These are phyloP conservation scores for Salmo trutta DNA, from an alignment of 2,797 vertebrate species.

Conservation along the genomic window DNA sequence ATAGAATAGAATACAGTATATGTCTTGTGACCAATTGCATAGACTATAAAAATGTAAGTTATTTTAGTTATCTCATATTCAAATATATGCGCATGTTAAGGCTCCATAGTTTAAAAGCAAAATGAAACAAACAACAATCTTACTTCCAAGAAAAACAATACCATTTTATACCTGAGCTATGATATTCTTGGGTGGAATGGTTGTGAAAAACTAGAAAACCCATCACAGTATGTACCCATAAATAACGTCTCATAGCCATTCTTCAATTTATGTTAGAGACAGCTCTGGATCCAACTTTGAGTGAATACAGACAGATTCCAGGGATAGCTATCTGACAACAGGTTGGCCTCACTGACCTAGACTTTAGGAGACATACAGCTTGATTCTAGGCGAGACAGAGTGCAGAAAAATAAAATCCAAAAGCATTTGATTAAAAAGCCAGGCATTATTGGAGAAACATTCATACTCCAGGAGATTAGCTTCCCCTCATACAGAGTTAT, in stretches of 20 bases:
- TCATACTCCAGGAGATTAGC: not conserved
- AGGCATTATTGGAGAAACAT: not conserved
- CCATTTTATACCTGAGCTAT: no score
- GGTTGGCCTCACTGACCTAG: slow-evolving; percentile 11
- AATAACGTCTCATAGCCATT: not conserved
- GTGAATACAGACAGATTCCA: slow-evolving; percentile 18
- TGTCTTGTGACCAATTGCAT: not conserved
- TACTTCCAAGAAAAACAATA: not conserved
- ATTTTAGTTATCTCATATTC: not conserved
- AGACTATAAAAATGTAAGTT: not conserved
- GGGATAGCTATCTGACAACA: slow-evolving; percentile 22
- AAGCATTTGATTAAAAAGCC: not conserved
- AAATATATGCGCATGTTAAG: not conserved
- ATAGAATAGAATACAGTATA: no score
- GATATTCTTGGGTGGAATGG: no score
- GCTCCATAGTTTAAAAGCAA: not conserved
- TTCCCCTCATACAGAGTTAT: not conserved
- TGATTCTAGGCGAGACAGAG: not conserved
- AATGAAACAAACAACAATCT: not conserved
- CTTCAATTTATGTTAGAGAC: not conserved
- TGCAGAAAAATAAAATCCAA: not conserved
- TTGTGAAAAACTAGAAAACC: not conserved
- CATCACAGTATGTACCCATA: not conserved
- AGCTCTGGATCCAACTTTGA: not conserved
- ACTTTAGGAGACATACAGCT: not conserved